Evolutionary conservation across 92 coral and sea anemone genomes (phyloP), one percentile per base, ranked within the genome.

Genomic region (Palythoa grandiflora): DNA sequence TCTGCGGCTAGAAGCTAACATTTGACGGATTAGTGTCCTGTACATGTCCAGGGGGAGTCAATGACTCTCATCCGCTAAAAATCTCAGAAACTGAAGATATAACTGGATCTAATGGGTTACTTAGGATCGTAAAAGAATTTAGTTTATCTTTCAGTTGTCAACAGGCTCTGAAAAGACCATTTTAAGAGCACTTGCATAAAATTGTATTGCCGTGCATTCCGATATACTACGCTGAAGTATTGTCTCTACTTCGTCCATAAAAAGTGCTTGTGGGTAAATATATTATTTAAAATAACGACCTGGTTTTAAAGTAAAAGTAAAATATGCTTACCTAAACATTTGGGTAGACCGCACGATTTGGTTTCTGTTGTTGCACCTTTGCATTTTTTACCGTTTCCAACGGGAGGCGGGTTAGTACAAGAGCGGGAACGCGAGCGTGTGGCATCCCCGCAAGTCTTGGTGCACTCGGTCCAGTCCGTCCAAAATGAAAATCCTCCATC

Each of bases 401-500:
- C 47, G 20, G 86, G 86, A 44, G 86, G 61, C 5, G 86, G 86
- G 75, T 81, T 81, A 9, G 86, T 81, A 10, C 86, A 81, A 0
- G 86, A 81, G 76, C 86, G 86, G 7, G 86, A 81, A 5, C 86
- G 86, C 8, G 86, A 81, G 20, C 86, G 75, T 1, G 20, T 47
- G 28, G 86, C 86, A 16, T 68, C 86, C 16, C 86, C 86, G 48
- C 86, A 81, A 14, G 86, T 81, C 75, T 81, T 81, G 38, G 39
- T 71, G 20, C 86, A 81, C 21, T 21, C 21, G 2, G 86, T 81
- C 86, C 86, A 81, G 75, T 81, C 86, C 66, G 86, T 81, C 86
- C 86, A 81, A 14, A 68, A 2, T 17, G 86, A 66, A 68, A 81
- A 66, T 0, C 86, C 86, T 57, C 86, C 86, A 63, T 81, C 86